Evolutionary conservation across 2,797 vertebrate genomes (phyloP), one percentile per base, ranked within the genome.

Genomic region (Acanthurus lineatus): DNA sequence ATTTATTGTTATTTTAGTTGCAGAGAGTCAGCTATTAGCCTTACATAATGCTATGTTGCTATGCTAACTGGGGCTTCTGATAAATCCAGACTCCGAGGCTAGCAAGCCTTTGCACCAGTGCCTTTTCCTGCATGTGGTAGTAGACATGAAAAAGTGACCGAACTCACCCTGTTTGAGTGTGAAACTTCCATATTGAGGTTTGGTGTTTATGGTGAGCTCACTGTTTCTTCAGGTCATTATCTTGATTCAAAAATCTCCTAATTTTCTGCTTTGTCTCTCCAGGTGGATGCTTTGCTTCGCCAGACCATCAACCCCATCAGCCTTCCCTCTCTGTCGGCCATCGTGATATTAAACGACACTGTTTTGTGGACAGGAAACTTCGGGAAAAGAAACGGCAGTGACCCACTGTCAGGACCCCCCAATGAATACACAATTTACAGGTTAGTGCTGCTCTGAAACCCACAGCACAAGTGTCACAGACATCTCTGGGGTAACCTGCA

Each of bases 361-460:
- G 96, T 99, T 66, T 92, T 99, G 79, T 99, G 98, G 98, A 99
- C 97, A 0, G 97, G 98, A 4, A 99, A 98, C 92, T 98, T 98
- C 0, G 98, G 98, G 1, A 98, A 88, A 89, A 97, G 91, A 85
- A 99, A 99, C 0, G 69, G 85, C 69, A 98, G 95, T 0, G 96
- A 98, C 70, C 96, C 96, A 0, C 73, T 89, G 40, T 98, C 98
- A 0, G 92, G 93, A 9, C 69, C 93, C 0, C 98, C 98, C 47
- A 98, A 97, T 0, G 97, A 99, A 67, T 97, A 98, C 82, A 98
- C 97, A 2, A 95, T 98, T 56, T 99, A 99, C 93, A 96, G 98
- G 98, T 97, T 88, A 91, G 90, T 20, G 3, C n/a, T 44, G 19
- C 3, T 42, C 14, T 19, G 11, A 11, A 22, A 11, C 3, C 22